A percentile compares a stretch with the other conserved stretches of the same genome.
These are phyloP conservation scores for Oceanodroma tethys DNA, from an alignment of 2,113 vertebrate genomes.

Conservation along the genomic window DNA sequence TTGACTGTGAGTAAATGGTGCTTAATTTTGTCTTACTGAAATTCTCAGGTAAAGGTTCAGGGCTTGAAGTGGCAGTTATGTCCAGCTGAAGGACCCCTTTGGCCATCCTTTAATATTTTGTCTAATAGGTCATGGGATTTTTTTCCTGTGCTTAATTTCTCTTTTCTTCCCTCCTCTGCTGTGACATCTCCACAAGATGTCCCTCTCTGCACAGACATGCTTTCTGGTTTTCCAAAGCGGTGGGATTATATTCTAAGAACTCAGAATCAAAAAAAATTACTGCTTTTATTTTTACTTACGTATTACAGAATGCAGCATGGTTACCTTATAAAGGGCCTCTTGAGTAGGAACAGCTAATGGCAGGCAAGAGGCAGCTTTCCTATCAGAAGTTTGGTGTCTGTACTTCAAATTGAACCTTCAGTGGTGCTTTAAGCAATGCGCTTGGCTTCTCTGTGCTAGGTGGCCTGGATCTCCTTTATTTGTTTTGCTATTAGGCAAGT, in stretches of 20 bases:
- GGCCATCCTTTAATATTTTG: not conserved
- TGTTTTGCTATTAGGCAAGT: not conserved
- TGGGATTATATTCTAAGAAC: not conserved
- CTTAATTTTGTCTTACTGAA: not conserved
- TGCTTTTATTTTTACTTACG: not conserved
- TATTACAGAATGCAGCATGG: not conserved
- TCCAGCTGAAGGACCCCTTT: not conserved
- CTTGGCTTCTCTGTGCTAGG: constrained; percentile 64
- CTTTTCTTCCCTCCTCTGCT: not conserved
- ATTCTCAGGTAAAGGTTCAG: not conserved
- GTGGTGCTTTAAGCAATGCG: constrained; percentile 26
- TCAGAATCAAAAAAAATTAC: not conserved
- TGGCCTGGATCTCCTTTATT: constrained; percentile 17
- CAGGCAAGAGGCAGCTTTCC: not conserved
- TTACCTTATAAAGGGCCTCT: not conserved
- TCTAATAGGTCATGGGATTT: not conserved
- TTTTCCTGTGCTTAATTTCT: not conserved
- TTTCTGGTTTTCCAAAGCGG: not conserved
- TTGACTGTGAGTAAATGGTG: not conserved
- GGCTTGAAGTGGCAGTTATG: not conserved
- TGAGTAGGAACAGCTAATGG: not conserved
- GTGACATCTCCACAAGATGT: constrained; percentile 53
- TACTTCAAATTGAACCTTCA: not conserved
- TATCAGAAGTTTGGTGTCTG: not conserved
- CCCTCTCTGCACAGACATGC: not conserved